A percentile compares a stretch with the other conserved stretches of the same genome.
Evolutionary conservation across 2,797 vertebrate genomes (phyloP).

Genomic region (Sebastes cheni): DNA sequence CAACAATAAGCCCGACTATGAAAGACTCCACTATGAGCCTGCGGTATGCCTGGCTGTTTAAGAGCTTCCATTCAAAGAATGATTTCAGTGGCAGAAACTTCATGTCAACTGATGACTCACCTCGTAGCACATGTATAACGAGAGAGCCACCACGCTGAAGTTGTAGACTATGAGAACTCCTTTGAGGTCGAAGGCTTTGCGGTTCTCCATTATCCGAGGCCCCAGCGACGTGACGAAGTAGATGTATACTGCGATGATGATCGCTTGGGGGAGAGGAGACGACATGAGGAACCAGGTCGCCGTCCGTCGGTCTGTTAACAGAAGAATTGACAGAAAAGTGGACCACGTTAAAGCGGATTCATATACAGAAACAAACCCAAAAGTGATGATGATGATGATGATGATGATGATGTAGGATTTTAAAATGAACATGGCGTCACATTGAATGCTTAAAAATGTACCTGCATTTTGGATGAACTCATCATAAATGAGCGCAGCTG

Average conservation of each 20-base stretch:
- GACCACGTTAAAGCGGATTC: neutral
- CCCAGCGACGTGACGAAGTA: conserved; percentile 93
- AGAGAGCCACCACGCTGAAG: conserved; percentile 90
- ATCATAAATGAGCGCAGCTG: conserved; percentile 87
- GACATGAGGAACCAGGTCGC: conserved; percentile 92
- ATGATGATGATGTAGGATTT: neutral
- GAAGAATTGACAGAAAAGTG: neutral
- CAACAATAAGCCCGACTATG: neutral
- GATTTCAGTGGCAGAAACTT: neutral
- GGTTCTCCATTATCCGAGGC: conserved; percentile 95
- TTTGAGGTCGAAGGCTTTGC: conserved; percentile 92
- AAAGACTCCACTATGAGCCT: neutral
- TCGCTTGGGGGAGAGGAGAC: conserved; percentile 89
- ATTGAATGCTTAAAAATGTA: conserved; percentile 63
- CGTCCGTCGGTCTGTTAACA: conserved; percentile 87
- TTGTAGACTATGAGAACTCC: conserved; percentile 90
- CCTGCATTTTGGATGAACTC: conserved; percentile 91
- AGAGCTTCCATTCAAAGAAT: neutral
- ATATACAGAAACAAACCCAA: neutral
- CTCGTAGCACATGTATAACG: conserved; percentile 96
- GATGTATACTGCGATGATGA: conserved; percentile 89
- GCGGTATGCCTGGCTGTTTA: neutral
- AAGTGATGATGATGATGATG: neutral
- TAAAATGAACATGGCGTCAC: neutral
- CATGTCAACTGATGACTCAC: conserved; percentile 72